phyloP scores from a whole-genome alignment of 2,888 invertebrate genomes.

The Tetramorium bicarinatum region DNA sequence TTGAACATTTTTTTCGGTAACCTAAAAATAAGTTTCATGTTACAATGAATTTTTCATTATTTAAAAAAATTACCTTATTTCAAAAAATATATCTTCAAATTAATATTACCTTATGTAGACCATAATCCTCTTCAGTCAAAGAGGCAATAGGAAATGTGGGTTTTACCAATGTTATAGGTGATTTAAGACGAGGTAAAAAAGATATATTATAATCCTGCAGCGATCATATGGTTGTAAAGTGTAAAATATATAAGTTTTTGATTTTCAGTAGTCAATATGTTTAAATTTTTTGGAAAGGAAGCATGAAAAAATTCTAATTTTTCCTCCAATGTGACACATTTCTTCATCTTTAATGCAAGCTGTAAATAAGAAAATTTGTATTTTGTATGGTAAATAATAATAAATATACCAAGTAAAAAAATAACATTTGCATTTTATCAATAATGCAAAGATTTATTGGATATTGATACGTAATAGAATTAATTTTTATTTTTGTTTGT shows the following conservation, averaged over 20 bases:
- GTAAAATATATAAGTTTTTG: slow-evolving; percentile 75
- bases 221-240: background rate
- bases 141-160: background rate
- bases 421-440: too few species aligned
- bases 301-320: slow-evolving; percentile 13
- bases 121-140: slow-evolving; percentile 12
- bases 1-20: background rate
- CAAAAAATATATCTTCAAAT: too few species aligned
- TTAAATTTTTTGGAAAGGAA: slow-evolving; percentile 22
- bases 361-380: too few species aligned
- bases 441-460: too few species aligned
- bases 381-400: too few species aligned
- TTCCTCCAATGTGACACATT: background rate
- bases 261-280: background rate
- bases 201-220: background rate
- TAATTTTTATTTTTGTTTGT: too few species aligned
- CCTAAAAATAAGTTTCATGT: background rate
- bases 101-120: slow-evolving; percentile 10
- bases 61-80: too few species aligned
- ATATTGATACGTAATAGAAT: too few species aligned
- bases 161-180: slow-evolving; percentile 6
- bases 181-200: background rate
- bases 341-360: background rate
- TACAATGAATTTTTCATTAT: too few species aligned
- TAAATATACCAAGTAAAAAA: too few species aligned